A percentile compares a stretch with the other conserved stretches of the same genome.
phyloP scores from a whole-genome alignment of 1,140 invertebrate genomes.

The Manduca sexta region DNA sequence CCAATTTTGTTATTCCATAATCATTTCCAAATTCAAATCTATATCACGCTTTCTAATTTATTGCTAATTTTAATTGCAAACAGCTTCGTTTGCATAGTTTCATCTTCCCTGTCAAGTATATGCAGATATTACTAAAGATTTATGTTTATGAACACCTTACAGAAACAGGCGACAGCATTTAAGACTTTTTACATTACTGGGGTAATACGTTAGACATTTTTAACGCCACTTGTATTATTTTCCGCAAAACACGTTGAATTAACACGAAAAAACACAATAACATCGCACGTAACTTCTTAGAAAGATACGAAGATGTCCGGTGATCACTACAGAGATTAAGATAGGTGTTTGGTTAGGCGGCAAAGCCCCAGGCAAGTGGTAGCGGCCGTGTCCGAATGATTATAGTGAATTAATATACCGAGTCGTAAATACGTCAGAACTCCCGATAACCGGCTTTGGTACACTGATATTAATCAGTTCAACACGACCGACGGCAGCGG shows the following conservation, averaged over 20 bases:
- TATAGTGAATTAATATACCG: conserved; percentile 36
- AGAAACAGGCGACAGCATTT: too few relatives aligned
- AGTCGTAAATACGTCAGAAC: conserved; percentile 28
- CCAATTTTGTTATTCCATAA: too few relatives aligned
- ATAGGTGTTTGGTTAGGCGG: conserved; percentile 21
- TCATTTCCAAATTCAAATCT: too few relatives aligned
- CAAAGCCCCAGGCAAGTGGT: conserved; percentile 15
- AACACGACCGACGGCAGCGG: conserved; percentile 2
- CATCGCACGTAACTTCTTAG: neutral
- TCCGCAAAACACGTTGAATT: neutral
- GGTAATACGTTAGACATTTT: too few relatives aligned
- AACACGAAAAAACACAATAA: conserved; percentile 3
- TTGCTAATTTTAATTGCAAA: too few relatives aligned
- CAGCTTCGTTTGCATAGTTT: too few relatives aligned
- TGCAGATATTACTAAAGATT: too few relatives aligned
- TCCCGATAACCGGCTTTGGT: conserved; percentile 18
- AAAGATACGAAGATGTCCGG: conserved; percentile 27
- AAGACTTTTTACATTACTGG: too few relatives aligned
- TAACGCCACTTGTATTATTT: conserved; percentile 2
- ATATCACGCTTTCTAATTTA: too few relatives aligned
- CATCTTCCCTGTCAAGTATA: too few relatives aligned
- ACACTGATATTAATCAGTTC: conserved; percentile 15
- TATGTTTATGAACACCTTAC: too few relatives aligned
- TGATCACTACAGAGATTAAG: conserved; percentile 35
- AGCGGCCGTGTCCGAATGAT: conserved; percentile 28